Conservation (phyloP, 2,888 invertebrate species). For the Allophyes oxyacanthae region DNA sequence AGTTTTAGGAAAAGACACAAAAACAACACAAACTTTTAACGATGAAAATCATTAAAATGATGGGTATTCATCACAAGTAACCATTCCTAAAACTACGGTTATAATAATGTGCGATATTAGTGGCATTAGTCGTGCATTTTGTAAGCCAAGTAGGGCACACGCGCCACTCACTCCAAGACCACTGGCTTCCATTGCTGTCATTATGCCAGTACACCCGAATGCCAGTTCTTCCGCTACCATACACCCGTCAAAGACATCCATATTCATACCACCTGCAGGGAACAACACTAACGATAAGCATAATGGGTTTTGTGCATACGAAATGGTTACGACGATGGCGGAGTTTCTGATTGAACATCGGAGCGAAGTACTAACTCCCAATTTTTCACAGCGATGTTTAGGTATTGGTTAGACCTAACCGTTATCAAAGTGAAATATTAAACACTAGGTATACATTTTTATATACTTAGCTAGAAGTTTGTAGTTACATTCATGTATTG, state of each 20-base stretch:
- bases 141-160: constrained; percentile 28
- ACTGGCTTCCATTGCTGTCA: constrained; percentile 97
- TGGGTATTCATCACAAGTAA: too few relatives aligned
- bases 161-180: constrained; percentile 92
- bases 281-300: constrained; percentile 39
- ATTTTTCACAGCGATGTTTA: neutral
- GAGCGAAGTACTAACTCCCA: neutral
- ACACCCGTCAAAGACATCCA: constrained; percentile 93
- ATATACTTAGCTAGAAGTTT: neutral
- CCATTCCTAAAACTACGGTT: neutral
- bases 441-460: neutral
- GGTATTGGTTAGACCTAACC: too few relatives aligned
- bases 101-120: neutral
- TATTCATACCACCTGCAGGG: constrained; percentile 92
- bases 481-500: constrained; percentile 1
- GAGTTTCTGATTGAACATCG: neutral
- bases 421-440: too few relatives aligned
- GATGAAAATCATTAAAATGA: neutral
- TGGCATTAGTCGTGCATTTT: constrained; percentile 13
- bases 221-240: constrained; percentile 96
- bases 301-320: constrained; percentile 15
- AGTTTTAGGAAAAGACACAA: neutral
- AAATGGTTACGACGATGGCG: neutral
- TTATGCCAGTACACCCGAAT: constrained; percentile 97
- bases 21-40: constrained; percentile 3